phyloP scores from a whole-genome alignment of 2,113 vertebrate species.

The Sakesphorus luctuosus region DNA sequence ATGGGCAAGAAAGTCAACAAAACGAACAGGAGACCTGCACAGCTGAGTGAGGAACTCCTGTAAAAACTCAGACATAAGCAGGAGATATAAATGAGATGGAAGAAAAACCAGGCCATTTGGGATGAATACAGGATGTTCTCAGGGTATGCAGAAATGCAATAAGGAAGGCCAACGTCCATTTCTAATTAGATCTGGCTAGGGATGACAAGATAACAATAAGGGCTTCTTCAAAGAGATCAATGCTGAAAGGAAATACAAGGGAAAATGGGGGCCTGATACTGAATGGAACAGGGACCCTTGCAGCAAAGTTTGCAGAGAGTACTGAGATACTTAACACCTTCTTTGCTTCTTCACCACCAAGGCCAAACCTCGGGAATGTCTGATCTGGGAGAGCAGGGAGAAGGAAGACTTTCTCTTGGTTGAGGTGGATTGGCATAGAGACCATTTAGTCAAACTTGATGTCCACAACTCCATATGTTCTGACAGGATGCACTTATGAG shows the following conservation, averaged over 20 bases:
- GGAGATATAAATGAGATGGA: neutral
- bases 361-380: neutral
- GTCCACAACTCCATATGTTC: neutral
- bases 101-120: neutral
- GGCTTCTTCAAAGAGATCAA: neutral
- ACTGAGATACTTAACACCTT: neutral
- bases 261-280: neutral
- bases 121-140: neutral
- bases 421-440: neutral
- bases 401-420: neutral
- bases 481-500: neutral
- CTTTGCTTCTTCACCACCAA: neutral
- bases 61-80: neutral
- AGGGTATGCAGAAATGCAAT: neutral
- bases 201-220: neutral
- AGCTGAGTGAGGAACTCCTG: neutral
- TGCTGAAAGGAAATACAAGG: neutral
- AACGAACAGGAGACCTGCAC: neutral
- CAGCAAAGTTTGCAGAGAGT: neutral
- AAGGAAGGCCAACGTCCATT: neutral
- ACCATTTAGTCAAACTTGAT: neutral
- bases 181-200: neutral
- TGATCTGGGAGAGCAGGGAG: neutral
- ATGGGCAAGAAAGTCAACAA: neutral
- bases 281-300: neutral